A percentile compares a stretch with the other conserved stretches of the same genome.
These are phyloP conservation scores for Apocheima hispidaria DNA, from an alignment of 2,888 invertebrate species.

Conservation along the genomic window DNA sequence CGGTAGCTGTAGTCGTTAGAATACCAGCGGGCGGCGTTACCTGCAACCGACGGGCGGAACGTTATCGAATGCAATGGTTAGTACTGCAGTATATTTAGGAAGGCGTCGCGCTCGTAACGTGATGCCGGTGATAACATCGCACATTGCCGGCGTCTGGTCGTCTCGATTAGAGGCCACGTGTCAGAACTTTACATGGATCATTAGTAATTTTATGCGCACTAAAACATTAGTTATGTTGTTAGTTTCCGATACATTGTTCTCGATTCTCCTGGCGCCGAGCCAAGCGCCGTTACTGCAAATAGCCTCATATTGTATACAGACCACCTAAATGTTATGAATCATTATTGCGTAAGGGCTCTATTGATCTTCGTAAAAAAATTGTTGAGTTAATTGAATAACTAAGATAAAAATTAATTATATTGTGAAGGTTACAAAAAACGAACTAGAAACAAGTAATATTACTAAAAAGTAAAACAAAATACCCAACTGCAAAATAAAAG, in stretches of 20 bases:
- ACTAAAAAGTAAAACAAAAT: too few species aligned
- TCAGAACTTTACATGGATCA: constrained; percentile 31
- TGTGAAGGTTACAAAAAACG: too few species aligned
- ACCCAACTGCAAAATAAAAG: too few species aligned
- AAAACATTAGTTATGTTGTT: constrained; percentile 30
- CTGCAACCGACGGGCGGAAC: constrained; percentile 47
- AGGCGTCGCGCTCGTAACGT: not conserved
- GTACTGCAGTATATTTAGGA: not conserved
- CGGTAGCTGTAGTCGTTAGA: not conserved
- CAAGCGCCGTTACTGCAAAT: constrained; percentile 25
- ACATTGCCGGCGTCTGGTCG: constrained; percentile 32
- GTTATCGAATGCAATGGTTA: constrained; percentile 3
- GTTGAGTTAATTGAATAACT: not conserved
- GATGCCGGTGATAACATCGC: not conserved
- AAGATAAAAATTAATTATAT: too few species aligned
- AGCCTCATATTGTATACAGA: constrained; percentile 17
- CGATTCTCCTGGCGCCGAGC: constrained; percentile 23
- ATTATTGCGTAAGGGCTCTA: constrained; percentile 1
- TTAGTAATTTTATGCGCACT: constrained; percentile 33
- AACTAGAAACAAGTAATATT: too few species aligned
- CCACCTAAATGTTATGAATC: constrained; percentile 8
- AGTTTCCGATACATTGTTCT: constrained; percentile 24
- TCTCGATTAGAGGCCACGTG: constrained; percentile 37
- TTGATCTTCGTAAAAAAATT: not conserved
- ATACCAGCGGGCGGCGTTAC: constrained; percentile 37